Conservation (phyloP, 2,888 invertebrate species). For the Drosophila borealis region DNA sequence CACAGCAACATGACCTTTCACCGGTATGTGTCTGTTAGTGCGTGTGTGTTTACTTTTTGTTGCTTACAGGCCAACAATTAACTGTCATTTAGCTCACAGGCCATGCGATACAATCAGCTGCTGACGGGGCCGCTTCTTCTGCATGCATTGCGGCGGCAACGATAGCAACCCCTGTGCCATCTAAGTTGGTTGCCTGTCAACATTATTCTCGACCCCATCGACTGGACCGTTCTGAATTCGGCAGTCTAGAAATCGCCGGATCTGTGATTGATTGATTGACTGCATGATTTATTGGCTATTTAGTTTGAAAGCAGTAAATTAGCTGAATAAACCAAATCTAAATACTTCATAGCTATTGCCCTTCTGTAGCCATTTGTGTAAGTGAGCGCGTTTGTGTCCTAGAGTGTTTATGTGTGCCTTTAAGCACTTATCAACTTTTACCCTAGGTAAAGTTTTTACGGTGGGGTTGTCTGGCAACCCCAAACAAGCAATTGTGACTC, state of each 20-base stretch:
- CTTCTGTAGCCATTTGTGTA: background rate
- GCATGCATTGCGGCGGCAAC: constrained; percentile 2
- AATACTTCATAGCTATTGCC: constrained; percentile 43
- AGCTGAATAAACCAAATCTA: constrained; percentile 69
- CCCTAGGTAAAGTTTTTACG: constrained; percentile 63
- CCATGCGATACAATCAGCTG: constrained; percentile 33
- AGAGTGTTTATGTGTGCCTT: constrained; percentile 46
- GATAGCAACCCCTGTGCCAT: background rate
- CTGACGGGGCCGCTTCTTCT: background rate
- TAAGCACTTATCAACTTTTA: constrained; percentile 69
- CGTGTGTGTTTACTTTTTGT: constrained; percentile 15
- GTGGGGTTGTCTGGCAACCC: constrained; percentile 22
- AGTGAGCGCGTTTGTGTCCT: background rate
- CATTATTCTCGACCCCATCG: constrained; percentile 26
- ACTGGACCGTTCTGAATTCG: constrained; percentile 43
- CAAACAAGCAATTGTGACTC: constrained; percentile 76
- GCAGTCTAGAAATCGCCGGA: constrained; percentile 22
- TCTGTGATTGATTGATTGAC: constrained; percentile 71
- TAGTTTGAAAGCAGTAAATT: constrained; percentile 67
- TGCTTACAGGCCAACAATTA: constrained; percentile 50
- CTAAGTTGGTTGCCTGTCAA: constrained; percentile 27
- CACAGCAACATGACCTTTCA: too few relatives aligned
- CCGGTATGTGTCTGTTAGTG: background rate
- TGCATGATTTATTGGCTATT: constrained; percentile 75
- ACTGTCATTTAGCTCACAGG: constrained; percentile 57